These are phyloP conservation scores for Scelioninae gen. 1 DNA, from an alignment of 2,888 invertebrate species.

Conservation along the genomic window DNA sequence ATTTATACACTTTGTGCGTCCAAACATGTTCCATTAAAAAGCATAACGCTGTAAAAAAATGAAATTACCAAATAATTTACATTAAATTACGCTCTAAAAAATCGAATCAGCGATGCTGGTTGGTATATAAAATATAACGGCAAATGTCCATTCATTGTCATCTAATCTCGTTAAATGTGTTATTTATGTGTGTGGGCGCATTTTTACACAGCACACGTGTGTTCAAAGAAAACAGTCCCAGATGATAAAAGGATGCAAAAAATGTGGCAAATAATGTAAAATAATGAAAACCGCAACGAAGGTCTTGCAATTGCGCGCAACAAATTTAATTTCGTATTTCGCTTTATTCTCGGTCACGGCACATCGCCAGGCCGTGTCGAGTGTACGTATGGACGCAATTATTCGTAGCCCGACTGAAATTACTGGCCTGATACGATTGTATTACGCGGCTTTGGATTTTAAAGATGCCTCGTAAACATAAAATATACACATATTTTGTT, in stretches of 20 bases:
- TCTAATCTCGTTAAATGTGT: slow-evolving; percentile 47
- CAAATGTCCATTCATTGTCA: slow-evolving; percentile 39
- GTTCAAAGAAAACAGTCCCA: slow-evolving; percentile 33
- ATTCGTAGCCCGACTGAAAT: slow-evolving; percentile 65
- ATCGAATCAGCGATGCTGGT: slow-evolving; percentile 33
- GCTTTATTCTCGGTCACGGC: slow-evolving; percentile 68
- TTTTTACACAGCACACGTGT: slow-evolving; percentile 28
- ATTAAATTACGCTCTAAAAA: slow-evolving; percentile 36
- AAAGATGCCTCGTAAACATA: slow-evolving; percentile 47
- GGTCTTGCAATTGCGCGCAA: slow-evolving; percentile 67
- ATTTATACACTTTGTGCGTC: not conserved
- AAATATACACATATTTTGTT: slow-evolving; percentile 48
- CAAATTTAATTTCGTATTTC: slow-evolving; percentile 69
- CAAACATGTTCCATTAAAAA: slow-evolving; percentile 27
- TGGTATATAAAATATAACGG: slow-evolving; percentile 30
- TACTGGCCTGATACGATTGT: slow-evolving; percentile 64
- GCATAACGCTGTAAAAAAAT: slow-evolving; percentile 11
- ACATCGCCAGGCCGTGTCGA: slow-evolving; percentile 60
- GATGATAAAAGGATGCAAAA: slow-evolving; percentile 58
- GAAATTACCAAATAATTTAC: slow-evolving; percentile 41
- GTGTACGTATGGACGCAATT: slow-evolving; percentile 66
- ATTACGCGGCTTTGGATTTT: slow-evolving; percentile 60
- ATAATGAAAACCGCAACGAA: slow-evolving; percentile 66
- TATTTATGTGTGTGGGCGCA: slow-evolving; percentile 20
- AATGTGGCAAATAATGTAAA: slow-evolving; percentile 65